A percentile compares a stretch with the other conserved stretches of the same genome.
These are phyloP conservation scores for Lepus townsendii DNA, from an alignment of 2,797 vertebrate species.

Conservation along the genomic window DNA sequence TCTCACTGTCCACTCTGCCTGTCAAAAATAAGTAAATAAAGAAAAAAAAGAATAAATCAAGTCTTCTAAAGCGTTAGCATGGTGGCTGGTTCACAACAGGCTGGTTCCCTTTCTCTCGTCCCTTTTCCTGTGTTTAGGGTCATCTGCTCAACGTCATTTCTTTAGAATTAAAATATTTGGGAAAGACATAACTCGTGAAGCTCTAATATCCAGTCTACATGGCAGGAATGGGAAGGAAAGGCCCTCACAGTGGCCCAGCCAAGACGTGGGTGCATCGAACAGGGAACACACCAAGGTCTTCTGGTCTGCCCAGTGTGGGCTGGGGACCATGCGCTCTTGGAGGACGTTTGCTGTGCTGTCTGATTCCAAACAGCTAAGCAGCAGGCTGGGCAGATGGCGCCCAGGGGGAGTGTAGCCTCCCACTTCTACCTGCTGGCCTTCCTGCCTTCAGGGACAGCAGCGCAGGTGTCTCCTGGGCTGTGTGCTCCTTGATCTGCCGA, in stretches of 20 bases:
- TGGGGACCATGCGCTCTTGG: background rate
- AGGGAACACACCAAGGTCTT: background rate
- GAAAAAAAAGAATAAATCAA: background rate
- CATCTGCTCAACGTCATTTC: background rate
- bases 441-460: background rate
- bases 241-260: background rate
- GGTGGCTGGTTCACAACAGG: background rate
- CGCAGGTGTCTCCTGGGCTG: background rate
- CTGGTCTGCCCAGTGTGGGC: too few species aligned
- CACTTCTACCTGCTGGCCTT: background rate
- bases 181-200: background rate
- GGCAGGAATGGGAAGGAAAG: background rate
- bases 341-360: background rate
- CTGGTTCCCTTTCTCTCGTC: background rate
- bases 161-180: constrained; percentile 37
- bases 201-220: background rate
- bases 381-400: background rate
- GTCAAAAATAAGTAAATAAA: too few species aligned
- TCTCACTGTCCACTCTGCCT: too few species aligned
- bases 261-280: background rate
- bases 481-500: background rate
- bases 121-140: background rate
- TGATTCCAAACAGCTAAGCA: background rate
- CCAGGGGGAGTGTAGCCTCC: background rate
- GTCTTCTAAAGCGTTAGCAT: background rate